These are phyloP conservation scores for Cisticola juncidis DNA, from an alignment of 2,113 vertebrate species.

Conservation along the genomic window DNA sequence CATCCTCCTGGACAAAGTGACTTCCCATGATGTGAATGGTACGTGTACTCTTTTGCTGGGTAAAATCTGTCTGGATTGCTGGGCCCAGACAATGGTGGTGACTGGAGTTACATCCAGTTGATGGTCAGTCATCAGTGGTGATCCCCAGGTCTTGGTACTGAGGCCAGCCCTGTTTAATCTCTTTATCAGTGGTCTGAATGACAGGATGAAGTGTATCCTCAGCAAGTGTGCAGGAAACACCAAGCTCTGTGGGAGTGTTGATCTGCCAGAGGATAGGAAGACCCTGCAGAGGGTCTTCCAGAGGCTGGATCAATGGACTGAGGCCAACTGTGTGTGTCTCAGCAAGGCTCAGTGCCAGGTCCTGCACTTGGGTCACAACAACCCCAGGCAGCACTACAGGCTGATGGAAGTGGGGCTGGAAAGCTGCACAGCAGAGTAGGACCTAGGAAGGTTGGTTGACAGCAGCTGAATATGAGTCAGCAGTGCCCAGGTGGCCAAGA, in stretches of 20 bases:
- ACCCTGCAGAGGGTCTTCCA: background rate
- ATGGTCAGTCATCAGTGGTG: background rate
- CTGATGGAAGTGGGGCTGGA: background rate
- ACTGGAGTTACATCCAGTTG: background rate
- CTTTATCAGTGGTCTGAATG: background rate
- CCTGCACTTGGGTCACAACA: background rate
- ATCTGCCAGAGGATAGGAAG: background rate
- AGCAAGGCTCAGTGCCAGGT: background rate
- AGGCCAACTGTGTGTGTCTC: background rate
- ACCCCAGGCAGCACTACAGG: background rate
- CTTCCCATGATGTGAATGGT: background rate
- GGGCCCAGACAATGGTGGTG: background rate
- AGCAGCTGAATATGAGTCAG: background rate
- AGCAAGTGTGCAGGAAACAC: background rate
- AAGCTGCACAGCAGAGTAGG: background rate
- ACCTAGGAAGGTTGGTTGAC: rapidly evolving
- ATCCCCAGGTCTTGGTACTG: background rate
- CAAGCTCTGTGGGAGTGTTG: background rate
- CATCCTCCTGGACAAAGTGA: background rate
- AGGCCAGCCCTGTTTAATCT: background rate
- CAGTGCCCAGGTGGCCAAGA: background rate
- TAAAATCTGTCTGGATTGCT: background rate
- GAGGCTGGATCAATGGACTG: background rate
- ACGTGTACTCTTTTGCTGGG: background rate
- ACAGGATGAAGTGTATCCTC: background rate